Evolutionary conservation across 2,888 invertebrate species (phyloP).

Genomic region (Hydropsyche betteni): DNA sequence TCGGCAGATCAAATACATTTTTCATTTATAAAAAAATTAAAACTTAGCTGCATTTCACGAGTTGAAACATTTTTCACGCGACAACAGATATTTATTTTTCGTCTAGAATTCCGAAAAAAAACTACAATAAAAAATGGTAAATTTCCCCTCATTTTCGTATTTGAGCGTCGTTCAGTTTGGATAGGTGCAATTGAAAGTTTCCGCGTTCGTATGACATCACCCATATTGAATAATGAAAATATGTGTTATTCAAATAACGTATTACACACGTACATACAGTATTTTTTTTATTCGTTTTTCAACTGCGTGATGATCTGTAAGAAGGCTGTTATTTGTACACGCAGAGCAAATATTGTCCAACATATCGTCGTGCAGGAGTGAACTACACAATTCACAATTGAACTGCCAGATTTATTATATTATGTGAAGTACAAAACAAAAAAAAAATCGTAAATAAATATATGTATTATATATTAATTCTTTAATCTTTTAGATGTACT

Average conservation of each 20-base stretch:
- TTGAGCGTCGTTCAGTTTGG: neutral
- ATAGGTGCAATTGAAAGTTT: conserved; percentile 33
- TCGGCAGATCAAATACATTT: too few species aligned
- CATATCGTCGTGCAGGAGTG: conserved; percentile 32
- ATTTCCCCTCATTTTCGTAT: neutral
- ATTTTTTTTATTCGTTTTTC: too few species aligned
- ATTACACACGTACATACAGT: neutral
- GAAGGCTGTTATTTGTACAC: conserved; percentile 23
- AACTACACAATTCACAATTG: neutral
- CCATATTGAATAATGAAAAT: conserved; percentile 29
- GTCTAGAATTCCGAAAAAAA: too few species aligned
- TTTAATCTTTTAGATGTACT: too few species aligned
- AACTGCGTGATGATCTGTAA: neutral
- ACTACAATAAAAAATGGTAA: too few species aligned
- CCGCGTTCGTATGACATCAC: conserved; percentile 3
- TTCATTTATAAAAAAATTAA: too few species aligned
- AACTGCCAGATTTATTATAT: too few species aligned
- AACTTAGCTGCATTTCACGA: too few species aligned
- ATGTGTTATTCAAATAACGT: conserved; percentile 30
- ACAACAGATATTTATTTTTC: too few species aligned
- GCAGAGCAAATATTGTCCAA: conserved; percentile 39
- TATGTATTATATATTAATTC: neutral
- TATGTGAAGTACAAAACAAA: too few species aligned
- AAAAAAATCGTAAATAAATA: neutral
- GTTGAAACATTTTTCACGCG: too few species aligned